Evolutionary conservation across 2,888 invertebrate species (phyloP).

Genomic region (Cryptus viduatorius): DNA sequence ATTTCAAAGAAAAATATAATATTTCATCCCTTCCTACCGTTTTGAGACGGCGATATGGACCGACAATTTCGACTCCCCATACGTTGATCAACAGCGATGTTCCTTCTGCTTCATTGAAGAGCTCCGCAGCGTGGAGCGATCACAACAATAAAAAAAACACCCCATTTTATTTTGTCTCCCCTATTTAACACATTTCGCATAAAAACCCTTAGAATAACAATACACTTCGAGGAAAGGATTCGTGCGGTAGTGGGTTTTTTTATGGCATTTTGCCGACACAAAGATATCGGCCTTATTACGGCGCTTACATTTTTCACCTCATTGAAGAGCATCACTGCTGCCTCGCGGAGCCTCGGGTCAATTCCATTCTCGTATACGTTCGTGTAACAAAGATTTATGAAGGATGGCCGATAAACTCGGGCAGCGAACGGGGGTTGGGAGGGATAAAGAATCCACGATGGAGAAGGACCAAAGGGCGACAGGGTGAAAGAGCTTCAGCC

Average conservation of each 20-base stretch:
- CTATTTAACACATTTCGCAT: neutral
- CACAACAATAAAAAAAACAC: neutral
- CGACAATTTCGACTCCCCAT: neutral
- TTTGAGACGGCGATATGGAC: neutral
- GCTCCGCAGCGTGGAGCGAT: neutral
- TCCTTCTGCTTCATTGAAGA: neutral
- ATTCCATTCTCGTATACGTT: constrained; percentile 50
- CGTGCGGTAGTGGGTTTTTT: neutral
- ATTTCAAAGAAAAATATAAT: neutral
- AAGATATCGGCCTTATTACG: constrained; percentile 2
- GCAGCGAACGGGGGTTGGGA: constrained; percentile 6
- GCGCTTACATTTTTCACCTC: constrained; percentile 37
- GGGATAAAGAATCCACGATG: constrained; percentile 17
- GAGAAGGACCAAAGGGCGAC: constrained; percentile 17
- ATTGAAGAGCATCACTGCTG: constrained; percentile 20
- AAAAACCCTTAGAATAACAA: neutral
- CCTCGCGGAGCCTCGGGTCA: constrained; percentile 28
- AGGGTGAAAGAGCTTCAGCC: constrained; percentile 19
- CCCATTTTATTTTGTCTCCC: neutral
- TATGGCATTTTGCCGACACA: constrained; percentile 13
- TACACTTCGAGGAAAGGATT: neutral
- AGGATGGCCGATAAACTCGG: constrained; percentile 47
- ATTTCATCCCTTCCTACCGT: neutral
- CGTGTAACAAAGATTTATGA: constrained; percentile 56
- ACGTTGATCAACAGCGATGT: neutral